These are phyloP conservation scores for Lasioglossum vierecki DNA, from an alignment of 2,888 invertebrate genomes.

Conservation along the genomic window DNA sequence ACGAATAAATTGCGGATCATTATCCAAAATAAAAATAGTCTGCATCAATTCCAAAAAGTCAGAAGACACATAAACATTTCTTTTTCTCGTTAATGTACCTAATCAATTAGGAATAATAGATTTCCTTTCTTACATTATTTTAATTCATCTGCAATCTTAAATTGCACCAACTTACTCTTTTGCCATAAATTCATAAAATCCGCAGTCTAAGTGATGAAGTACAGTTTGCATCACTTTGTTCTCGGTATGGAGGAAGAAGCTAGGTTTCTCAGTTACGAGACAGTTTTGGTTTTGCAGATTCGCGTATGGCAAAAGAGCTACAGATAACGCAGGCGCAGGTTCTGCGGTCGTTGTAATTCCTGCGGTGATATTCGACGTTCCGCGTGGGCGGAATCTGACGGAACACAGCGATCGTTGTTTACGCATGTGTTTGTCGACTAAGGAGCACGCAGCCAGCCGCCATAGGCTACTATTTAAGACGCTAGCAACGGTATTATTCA, in stretches of 20 bases:
- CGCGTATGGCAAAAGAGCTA: no score
- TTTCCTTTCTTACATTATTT: no score
- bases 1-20: no score
- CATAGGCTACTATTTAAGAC: slow-evolving; percentile 1
- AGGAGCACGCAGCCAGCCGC: neutral
- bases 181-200: no score
- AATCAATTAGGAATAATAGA: no score
- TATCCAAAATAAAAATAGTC: no score
- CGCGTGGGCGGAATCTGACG: neutral
- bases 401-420: neutral
- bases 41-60: no score
- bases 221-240: neutral
- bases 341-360: neutral
- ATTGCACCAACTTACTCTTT: no score
- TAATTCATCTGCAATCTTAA: no score
- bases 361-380: neutral
- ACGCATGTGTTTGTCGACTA: neutral
- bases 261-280: neutral
- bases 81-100: no score
- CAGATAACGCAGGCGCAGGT: neutral
- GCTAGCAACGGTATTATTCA: neutral
- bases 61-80: no score
- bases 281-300: neutral
- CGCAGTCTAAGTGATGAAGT: neutral
- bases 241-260: no score